These are phyloP conservation scores for Sebastes iracundus DNA, from an alignment of 2,797 vertebrate genomes.

Conservation along the genomic window DNA sequence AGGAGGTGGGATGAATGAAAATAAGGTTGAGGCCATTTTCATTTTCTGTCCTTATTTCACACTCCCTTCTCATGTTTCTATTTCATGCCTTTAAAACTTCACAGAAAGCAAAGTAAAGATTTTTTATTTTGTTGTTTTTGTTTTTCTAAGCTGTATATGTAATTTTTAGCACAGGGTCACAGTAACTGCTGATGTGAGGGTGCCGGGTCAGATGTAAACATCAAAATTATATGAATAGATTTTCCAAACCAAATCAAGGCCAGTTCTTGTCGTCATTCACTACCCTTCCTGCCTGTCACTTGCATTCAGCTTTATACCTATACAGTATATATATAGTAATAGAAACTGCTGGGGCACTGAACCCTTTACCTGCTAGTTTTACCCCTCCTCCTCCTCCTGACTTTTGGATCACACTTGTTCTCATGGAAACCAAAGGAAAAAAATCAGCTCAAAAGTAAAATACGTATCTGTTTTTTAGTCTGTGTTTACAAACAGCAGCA, in stretches of 20 bases:
- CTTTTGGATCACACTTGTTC: not conserved
- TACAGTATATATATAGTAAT: not conserved
- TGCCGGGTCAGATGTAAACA: not conserved
- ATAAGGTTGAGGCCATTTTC: conserved; percentile 1
- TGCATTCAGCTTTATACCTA: not conserved
- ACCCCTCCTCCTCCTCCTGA: not conserved
- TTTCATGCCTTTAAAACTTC: not conserved
- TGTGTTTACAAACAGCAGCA: not conserved
- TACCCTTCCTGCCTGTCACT: not conserved
- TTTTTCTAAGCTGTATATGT: not conserved
- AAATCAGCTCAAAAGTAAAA: not conserved
- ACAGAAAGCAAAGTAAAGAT: not conserved
- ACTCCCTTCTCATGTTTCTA: not conserved
- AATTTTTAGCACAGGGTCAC: not conserved
- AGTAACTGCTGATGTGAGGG: not conserved
- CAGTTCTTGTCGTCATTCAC: not conserved
- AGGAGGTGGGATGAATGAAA: conserved; percentile 41
- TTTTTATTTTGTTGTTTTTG: not conserved
- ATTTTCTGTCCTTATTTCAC: not conserved
- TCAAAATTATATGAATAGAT: not conserved
- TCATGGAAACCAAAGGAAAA: not conserved
- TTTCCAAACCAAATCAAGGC: not conserved
- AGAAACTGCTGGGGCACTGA: not conserved
- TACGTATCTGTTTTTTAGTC: not conserved
- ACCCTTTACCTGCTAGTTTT: not conserved